Base-by-base conservation (phyloP, 2,797 vertebrate species). In the Mormyrus hasselquistii region DNA sequence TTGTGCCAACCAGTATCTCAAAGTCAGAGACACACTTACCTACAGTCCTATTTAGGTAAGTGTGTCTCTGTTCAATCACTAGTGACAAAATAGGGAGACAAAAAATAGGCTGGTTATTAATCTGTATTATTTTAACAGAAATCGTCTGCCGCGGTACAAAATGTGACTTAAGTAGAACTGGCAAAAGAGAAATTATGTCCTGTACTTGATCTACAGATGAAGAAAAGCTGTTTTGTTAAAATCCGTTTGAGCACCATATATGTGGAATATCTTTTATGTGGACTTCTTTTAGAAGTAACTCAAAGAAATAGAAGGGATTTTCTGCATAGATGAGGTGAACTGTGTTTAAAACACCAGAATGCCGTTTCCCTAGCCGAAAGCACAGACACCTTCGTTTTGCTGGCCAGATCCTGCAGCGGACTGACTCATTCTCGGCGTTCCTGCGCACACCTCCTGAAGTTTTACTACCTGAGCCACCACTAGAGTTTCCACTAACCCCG, bases 311-410 rank as follows among this genome's bases (percentile, higher is more conserved):
- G 47, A 49, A 52, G 25, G 34, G 34, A 87, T 38, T 87, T 38
- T 87, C 53, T 38, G 34, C 9, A 10, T 25, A 25, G 82, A 49
- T 12, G 82, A 50, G 90, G 94, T 90, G 89, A 94, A 94, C 88
- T 90, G 85, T 57, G 90, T 87, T 88, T 89, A 91, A 93, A 88
- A 94, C 95, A 88, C 92, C 92, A 91, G 91, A 94, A 93, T 91
- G 92, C 90, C 22, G 93, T 92, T 91, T 93, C 91, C 93, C 92
- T 50, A 4, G 95, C 94, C 92, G 88, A 92, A 82, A 92, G 91
- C 91, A 92, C 90, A 90, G 88, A 62, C 89, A 87, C 94, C 91
- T 96, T 96, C 94, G 94, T 95, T 92, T 95, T 95, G 95, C 92
- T 92, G 92, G 87, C 90, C 92, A 94, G 82, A 91, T 95, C 93